Conservation (phyloP, 2,113 vertebrate genomes). For the Etia nguti region DNA sequence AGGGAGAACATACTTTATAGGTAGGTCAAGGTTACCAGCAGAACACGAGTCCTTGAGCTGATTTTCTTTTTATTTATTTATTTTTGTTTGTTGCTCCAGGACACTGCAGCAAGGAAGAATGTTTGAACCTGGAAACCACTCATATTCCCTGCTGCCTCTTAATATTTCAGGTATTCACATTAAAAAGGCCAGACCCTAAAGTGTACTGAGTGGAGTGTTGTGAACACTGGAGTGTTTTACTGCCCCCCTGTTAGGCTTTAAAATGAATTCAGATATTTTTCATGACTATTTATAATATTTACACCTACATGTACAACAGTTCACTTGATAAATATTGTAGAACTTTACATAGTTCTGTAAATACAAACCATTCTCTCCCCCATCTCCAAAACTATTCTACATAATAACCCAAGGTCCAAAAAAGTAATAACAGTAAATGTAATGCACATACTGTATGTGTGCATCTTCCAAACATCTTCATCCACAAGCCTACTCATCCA, state of each 20-base stretch:
- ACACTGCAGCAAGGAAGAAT: not conserved
- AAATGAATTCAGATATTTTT: not conserved
- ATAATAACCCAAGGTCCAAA: not conserved
- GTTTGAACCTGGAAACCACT: not conserved
- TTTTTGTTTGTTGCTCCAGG: not conserved
- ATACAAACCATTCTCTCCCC: not conserved
- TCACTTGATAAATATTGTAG: not conserved
- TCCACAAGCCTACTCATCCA: not conserved
- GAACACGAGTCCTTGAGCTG: not conserved
- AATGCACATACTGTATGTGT: not conserved
- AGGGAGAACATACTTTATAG: not conserved
- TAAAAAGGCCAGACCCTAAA: not conserved
- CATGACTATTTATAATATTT: not conserved
- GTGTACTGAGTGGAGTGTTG: not conserved
- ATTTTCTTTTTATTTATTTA: not conserved
- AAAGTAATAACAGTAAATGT: not conserved
- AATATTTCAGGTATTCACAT: not conserved
- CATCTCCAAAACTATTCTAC: not conserved
- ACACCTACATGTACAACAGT: not conserved
- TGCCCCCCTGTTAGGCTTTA: not conserved
- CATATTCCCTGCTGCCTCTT: not conserved
- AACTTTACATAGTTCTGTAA: not conserved
- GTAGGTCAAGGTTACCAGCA: not conserved
- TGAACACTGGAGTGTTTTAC: not conserved
- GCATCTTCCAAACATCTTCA: not conserved